phyloP scores from a whole-genome alignment of 2,113 vertebrate genomes.

The Lipophrys pholis region DNA sequence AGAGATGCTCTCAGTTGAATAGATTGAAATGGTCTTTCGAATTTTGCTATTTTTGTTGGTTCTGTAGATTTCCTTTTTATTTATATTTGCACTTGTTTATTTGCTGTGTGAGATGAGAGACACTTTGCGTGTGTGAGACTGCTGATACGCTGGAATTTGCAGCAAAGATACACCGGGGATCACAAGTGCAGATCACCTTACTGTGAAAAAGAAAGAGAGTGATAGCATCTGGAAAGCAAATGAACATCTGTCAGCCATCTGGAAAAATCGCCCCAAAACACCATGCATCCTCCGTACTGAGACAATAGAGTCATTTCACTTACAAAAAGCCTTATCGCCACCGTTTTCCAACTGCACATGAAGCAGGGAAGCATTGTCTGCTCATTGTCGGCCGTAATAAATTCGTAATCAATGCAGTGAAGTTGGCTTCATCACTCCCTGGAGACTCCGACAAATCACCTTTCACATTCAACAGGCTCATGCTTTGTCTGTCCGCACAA shows the following conservation, averaged over 20 bases:
- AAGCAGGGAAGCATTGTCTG: conserved; percentile 20
- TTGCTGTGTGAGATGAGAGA: conserved; percentile 29
- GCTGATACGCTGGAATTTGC: conserved; percentile 69
- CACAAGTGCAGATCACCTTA: conserved; percentile 75
- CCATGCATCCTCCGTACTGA: conserved; percentile 59
- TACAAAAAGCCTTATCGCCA: conserved; percentile 36
- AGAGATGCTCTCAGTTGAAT: neutral
- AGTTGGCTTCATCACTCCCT: neutral
- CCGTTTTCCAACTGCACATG: conserved; percentile 31
- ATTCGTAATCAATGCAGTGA: conserved; percentile 8
- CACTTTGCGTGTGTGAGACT: conserved; percentile 37
- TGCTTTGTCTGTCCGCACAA: neutral
- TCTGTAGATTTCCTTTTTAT: neutral
- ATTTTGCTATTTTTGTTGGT: conserved; percentile 6
- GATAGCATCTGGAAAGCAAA: conserved; percentile 77
- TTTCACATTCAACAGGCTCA: neutral
- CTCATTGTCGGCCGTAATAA: conserved; percentile 20
- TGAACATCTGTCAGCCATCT: conserved; percentile 80
- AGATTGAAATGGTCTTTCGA: neutral
- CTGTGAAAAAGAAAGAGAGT: conserved; percentile 60
- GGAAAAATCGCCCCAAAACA: conserved; percentile 71
- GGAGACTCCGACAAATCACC: neutral
- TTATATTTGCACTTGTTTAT: conserved; percentile 23
- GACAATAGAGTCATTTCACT: conserved; percentile 75
- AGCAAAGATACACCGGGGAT: conserved; percentile 73